Evolutionary conservation across 2,888 invertebrate species (phyloP), one percentile per base, ranked within the genome.

Genomic region (Sabellastarte sp.): DNA sequence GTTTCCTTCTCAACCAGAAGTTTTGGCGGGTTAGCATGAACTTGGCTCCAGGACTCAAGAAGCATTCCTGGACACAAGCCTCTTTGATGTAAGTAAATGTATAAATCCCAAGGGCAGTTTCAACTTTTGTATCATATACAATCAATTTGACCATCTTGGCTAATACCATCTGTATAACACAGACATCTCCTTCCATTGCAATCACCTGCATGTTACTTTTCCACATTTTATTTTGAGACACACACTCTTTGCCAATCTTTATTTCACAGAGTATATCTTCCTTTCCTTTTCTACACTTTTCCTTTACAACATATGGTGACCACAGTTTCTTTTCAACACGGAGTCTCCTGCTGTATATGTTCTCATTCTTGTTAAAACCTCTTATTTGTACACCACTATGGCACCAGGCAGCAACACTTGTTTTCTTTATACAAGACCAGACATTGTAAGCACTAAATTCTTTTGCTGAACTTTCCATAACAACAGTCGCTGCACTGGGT

Each of bases 21-120:
- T 57, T 26, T 24, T 57, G 57, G 5, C 57, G 28, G 24, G 10
- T 29, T 10, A 57, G 15, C 57, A 57, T 57, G 10, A 57, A n/a
- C 5, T 26, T n/a, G 28, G 29, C 57, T 10, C 30, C 57, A 10
- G 57, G 57, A 26, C n/a, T n/a, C 5, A 57, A 26, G 31, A 57
- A 57, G 31, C 57, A 57, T 24, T 57, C 57, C 31, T 57, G 57
- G 57, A n/a, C 5, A 30, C 57, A 57, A 10, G 57, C 29, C 24
- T 57, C 57, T 10, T 30, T 30, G 30, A 4, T 29, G 53, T 53
- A 53, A 10, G 4, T 10, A 26, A 57, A 57, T 15, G 57, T 10
- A 30, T 57, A 57, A 10, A 30, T 57, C 10, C 10, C 57, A 10
- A 57, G 31, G 3, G 30, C 29, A 10, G 5, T 5, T 10, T 26